Percentiles rank a stretch among this genome's conserved stretches.
Conservation (phyloP, 2,113 vertebrate genomes). For the Microcebus lehilahytsara region DNA sequence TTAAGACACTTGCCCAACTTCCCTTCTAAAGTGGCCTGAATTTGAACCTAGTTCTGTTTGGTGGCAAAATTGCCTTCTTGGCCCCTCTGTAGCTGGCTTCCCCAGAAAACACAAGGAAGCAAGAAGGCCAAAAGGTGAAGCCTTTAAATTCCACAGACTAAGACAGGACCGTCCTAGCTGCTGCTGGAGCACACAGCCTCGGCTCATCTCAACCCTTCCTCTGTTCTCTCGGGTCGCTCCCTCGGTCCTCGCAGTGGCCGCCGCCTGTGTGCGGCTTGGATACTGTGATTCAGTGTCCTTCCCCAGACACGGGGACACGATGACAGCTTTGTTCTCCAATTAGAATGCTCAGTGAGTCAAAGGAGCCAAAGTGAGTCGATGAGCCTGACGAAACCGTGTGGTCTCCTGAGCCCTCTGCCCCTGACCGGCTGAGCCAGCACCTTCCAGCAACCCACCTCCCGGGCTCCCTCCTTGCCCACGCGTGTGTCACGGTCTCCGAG, state of each 20-base stretch:
- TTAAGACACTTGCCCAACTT: neutral
- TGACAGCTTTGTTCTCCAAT: neutral
- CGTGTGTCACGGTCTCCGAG: slow-evolving; percentile 9
- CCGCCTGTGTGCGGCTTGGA: neutral
- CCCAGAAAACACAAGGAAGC: neutral
- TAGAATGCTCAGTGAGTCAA: neutral
- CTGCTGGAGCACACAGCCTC: neutral
- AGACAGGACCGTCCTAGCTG: neutral
- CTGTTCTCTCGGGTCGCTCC: neutral
- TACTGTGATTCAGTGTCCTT: neutral
- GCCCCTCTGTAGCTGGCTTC: neutral
- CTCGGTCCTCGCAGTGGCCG: neutral
- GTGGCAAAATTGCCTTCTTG: neutral
- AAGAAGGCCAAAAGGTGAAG: neutral
- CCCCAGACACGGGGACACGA: neutral
- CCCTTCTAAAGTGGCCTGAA: neutral
- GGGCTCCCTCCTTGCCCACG: neutral
- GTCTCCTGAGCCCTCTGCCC: neutral
- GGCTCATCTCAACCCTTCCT: neutral
- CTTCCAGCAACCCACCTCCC: neutral
- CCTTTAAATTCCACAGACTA: neutral
- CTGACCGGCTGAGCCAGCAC: neutral
- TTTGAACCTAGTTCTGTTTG: neutral
- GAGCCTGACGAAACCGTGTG: neutral
- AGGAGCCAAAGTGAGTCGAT: neutral